phyloP scores from a whole-genome alignment of 64 coral and sea anemone genomes.

The Dendronephthya gigantea region DNA sequence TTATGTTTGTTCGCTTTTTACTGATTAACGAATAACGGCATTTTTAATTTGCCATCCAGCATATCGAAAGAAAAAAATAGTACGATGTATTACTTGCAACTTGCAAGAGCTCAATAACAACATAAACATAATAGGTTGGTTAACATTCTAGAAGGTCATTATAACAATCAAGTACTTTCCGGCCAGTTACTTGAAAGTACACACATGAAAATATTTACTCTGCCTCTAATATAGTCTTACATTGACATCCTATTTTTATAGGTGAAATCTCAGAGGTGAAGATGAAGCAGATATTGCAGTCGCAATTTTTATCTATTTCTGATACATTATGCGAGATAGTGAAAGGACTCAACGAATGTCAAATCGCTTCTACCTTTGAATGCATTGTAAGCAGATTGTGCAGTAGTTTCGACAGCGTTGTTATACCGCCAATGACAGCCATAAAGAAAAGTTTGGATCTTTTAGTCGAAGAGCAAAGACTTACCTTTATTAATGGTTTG shows the following conservation, averaged over 20 bases:
- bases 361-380: background rate
- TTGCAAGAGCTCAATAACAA: too few species aligned
- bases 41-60: too few species aligned
- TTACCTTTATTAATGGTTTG: background rate
- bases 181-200: too few species aligned
- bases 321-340: background rate
- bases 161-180: too few species aligned
- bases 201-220: too few species aligned
- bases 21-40: too few species aligned
- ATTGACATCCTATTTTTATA: background rate
- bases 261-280: background rate
- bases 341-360: background rate
- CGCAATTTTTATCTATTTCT: background rate
- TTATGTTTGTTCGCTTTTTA: too few species aligned
- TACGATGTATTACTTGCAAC: too few species aligned
- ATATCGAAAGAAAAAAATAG: too few species aligned
- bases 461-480: background rate
- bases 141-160: too few species aligned
- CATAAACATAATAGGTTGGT: too few species aligned
- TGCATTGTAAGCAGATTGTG: background rate
- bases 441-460: constrained; percentile 2
- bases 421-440: background rate
- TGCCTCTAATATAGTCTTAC: too few species aligned
- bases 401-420: background rate
- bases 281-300: constrained; percentile 5